These are phyloP conservation scores for Thumatha senex DNA, from an alignment of 2,888 invertebrate species.

Conservation along the genomic window DNA sequence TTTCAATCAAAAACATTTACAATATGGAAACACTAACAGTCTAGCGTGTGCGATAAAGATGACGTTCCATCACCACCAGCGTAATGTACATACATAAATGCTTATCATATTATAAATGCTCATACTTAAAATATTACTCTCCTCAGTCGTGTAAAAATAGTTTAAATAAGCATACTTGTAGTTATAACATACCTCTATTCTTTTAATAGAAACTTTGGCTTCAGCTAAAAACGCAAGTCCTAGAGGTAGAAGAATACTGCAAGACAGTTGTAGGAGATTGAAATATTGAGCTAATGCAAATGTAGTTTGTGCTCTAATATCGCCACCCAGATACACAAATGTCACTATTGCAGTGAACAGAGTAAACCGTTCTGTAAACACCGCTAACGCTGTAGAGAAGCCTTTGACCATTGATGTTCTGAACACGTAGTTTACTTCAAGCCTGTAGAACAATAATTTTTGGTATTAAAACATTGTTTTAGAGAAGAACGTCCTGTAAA, in stretches of 20 bases:
- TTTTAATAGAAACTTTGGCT: constrained; percentile 84
- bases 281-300: constrained; percentile 91
- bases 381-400: constrained; percentile 85
- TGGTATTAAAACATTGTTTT: no score
- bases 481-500: no score
- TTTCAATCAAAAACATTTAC: no score
- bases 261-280: constrained; percentile 87
- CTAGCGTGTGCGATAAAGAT: no score
- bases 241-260: constrained; percentile 85
- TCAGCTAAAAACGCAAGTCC: constrained; percentile 85
- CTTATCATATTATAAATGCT: no score
- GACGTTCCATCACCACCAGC: no score
- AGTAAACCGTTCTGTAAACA: constrained; percentile 93
- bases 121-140: no score
- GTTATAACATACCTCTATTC: constrained; percentile 80
- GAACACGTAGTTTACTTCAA: constrained; percentile 86
- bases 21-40: no score
- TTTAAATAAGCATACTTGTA: no score
- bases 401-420: constrained; percentile 86
- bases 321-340: constrained; percentile 87
- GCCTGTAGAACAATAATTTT: constrained; percentile 59
- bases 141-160: no score
- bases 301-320: constrained; percentile 84
- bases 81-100: no score
- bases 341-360: constrained; percentile 90